Evolutionary conservation across 53 echinoderm and acorn worm genomes (phyloP).

Genomic region (Glandiceps talaboti): DNA sequence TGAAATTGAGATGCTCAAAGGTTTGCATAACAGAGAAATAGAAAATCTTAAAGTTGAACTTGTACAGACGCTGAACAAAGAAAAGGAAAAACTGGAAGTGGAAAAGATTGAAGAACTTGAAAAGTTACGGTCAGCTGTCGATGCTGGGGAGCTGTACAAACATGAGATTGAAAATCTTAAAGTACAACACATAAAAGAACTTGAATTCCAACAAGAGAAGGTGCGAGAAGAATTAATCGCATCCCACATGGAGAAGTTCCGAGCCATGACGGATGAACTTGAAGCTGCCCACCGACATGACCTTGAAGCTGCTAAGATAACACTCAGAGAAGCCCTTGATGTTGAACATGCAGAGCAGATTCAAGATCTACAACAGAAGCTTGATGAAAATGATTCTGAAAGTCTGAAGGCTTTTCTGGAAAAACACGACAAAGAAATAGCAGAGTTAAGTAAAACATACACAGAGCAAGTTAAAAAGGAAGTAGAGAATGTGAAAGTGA

Average conservation of each 20-base stretch:
- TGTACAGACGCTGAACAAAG: conserved; percentile 27
- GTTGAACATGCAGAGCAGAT: conserved; percentile 48
- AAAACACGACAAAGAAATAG: conserved; percentile 44
- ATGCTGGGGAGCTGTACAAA: conserved; percentile 23
- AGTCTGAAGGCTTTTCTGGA: conserved; percentile 16
- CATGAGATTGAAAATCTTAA: conserved; percentile 54
- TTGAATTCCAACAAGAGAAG: conserved; percentile 27
- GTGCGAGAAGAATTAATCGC: conserved; percentile 40
- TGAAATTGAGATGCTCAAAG: conserved; percentile 25
- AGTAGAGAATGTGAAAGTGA: conserved; percentile 17
- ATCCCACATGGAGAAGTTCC: conserved; percentile 75
- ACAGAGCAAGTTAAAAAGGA: conserved; percentile 48
- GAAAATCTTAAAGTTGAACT: conserved; percentile 39
- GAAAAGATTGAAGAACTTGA: conserved; percentile 37
- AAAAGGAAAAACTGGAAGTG: conserved; percentile 39
- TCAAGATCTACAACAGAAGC: conserved; percentile 33
- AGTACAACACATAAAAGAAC: conserved; percentile 40
- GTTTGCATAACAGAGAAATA: conserved; percentile 42
- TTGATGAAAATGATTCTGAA: conserved; percentile 36
- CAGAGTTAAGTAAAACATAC: conserved; percentile 39
- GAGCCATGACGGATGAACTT: conserved; percentile 43
- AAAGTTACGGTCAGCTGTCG: conserved; percentile 13
- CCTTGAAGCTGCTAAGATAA: not conserved
- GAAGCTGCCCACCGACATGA: not conserved
- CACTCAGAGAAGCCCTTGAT: conserved; percentile 48